A percentile compares a stretch with the other conserved stretches of the same genome.
Conservation (phyloP, 2,888 invertebrate species). For the Antitype chi region DNA sequence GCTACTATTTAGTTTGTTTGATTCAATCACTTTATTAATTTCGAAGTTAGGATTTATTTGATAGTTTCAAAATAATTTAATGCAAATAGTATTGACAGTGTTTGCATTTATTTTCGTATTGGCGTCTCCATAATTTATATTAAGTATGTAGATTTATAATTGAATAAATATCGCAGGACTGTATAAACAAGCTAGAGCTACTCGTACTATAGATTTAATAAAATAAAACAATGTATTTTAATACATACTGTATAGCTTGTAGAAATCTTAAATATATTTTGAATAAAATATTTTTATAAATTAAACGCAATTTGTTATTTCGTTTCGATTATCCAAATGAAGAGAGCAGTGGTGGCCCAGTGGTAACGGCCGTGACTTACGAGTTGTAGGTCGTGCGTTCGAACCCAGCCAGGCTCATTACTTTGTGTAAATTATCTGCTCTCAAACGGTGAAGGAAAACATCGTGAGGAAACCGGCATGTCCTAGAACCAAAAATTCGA, state of each 20-base stretch:
- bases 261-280: slow-evolving; percentile 9
- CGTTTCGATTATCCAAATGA: neutral
- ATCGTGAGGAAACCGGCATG: no score
- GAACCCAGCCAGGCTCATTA: no score
- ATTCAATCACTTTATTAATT: neutral
- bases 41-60: neutral
- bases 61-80: neutral
- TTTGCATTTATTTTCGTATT: neutral
- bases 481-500: no score
- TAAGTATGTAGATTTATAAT: neutral
- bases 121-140: neutral
- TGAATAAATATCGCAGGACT: neutral
- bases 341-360: no score
- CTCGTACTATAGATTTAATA: neutral
- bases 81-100: neutral
- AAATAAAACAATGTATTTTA: neutral
- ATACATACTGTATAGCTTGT: neutral
- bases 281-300: slow-evolving; percentile 8
- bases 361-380: no score
- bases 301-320: neutral
- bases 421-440: no score
- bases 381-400: no score
- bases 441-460: no score
- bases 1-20: no score
- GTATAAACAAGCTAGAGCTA: neutral